Evolutionary conservation across 1,140 invertebrate genomes (phyloP).

Genomic region (Cotesia chilonis): DNA sequence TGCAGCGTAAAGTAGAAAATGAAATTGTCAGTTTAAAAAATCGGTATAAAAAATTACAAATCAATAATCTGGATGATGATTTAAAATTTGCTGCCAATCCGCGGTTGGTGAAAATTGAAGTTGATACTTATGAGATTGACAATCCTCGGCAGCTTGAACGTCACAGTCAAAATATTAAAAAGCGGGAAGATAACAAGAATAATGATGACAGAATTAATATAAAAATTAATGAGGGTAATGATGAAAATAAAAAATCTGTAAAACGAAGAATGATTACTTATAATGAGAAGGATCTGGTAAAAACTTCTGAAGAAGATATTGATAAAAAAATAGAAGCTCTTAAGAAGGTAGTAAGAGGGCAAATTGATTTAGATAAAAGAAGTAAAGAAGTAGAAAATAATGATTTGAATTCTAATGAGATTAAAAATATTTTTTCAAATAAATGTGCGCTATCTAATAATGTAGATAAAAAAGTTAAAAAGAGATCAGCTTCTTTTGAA

Average conservation of each 20-base stretch:
- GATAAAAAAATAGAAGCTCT: slow-evolving; percentile 49
- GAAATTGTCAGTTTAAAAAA: slow-evolving; percentile 27
- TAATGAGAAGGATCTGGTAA: no score
- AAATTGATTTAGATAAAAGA: slow-evolving; percentile 43
- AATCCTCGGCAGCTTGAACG: no score
- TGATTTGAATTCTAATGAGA: slow-evolving; percentile 45
- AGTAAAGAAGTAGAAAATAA: slow-evolving; percentile 45
- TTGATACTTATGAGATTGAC: slow-evolving; percentile 29
- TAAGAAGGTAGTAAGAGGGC: slow-evolving; percentile 49
- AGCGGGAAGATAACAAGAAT: no score
- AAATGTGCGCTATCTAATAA: no score
- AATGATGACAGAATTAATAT: no score
- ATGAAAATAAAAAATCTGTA: slow-evolving; percentile 11
- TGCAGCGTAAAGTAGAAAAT: slow-evolving; percentile 28
- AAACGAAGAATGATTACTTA: slow-evolving; percentile 40
- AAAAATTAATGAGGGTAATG: not conserved
- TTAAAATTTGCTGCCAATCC: slow-evolving; percentile 15
- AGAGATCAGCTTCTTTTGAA: no score
- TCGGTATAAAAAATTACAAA: slow-evolving; percentile 16
- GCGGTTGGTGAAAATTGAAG: slow-evolving; percentile 29
- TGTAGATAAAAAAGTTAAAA: no score
- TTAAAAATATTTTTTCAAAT: slow-evolving; percentile 9
- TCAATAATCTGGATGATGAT: not conserved
- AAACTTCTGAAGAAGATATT: slow-evolving; percentile 40
- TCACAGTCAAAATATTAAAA: no score